These are phyloP conservation scores for Conus ventricosus DNA, from an alignment of 1,140 invertebrate species.

Conservation along the genomic window DNA sequence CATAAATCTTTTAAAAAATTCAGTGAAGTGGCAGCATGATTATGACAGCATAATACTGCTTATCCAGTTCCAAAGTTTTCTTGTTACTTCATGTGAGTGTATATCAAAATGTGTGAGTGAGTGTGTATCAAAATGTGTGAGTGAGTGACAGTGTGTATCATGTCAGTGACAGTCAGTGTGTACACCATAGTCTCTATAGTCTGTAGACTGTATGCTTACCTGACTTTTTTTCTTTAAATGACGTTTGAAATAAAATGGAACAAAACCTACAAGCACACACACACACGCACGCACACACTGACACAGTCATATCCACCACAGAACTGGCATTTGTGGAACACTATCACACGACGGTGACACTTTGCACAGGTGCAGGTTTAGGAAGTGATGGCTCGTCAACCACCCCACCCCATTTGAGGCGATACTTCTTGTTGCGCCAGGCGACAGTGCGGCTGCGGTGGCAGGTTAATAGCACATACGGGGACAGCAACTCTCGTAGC, in stretches of 20 bases:
- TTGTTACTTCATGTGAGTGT: neutral
- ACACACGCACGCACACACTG: neutral
- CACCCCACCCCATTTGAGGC: slow-evolving; percentile 93
- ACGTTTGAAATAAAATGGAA: neutral
- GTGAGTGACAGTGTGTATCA: neutral
- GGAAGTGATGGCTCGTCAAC: slow-evolving; percentile 51
- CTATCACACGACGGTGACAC: slow-evolving; percentile 14
- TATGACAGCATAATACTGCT: neutral
- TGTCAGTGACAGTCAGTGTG: neutral
- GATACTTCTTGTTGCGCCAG: slow-evolving; percentile 93
- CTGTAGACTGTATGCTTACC: no score
- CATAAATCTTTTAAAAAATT: neutral
- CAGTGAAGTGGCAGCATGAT: neutral
- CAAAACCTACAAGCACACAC: neutral
- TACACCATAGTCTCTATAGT: neutral
- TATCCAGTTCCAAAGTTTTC: neutral
- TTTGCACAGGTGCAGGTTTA: neutral
- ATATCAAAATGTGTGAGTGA: neutral
- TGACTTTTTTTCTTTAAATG: neutral
- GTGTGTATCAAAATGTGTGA: no score
- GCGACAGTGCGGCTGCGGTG: slow-evolving; percentile 88
- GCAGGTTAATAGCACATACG: slow-evolving; percentile 91
- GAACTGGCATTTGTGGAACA: neutral
- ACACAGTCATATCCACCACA: neutral
- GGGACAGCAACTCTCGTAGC: slow-evolving; percentile 91